Base-by-base conservation (phyloP, 2,797 vertebrate genomes). In the Sebastiscus albofasciatus region DNA sequence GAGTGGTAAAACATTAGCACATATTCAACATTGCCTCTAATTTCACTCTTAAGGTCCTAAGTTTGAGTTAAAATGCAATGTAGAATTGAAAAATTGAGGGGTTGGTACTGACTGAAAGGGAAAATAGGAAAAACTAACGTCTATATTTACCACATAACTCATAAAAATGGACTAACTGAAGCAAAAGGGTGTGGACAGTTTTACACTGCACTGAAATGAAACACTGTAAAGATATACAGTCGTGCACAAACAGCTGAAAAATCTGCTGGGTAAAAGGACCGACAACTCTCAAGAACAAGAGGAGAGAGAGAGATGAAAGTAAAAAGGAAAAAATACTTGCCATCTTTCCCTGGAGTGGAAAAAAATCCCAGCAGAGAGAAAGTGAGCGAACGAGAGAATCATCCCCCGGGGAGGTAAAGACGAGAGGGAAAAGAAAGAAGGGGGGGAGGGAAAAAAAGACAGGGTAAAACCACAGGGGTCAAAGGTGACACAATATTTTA, bases 401-500 rank as follows among this genome's bases (percentile, higher is more conserved):
- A 76, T 88, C 90, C 92, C 88, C 91, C 78, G 1, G 82, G 82
- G 90, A 93, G 93, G 90, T 84, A 77, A 92, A 91, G 91, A 94
- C 83, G 66, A 90, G 86, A 90, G 90, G 93, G 84, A 82, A 91
- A 87, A 90, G 83, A 92, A 84, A 79, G 93, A 92, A 84, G 77
- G 93, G 82, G 71, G 52, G 27, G 93, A 77, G 68, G 55, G n/a
- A 24, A 80, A 86, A 87, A 81, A 96, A 91, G 86, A 92, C 87
- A 94, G 94, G 93, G 94, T 97, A 96, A 97, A 99, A 97, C 96
- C 97, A 98, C 97, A 96, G 93, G 97, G 97, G 94, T 96, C 96
- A 98, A 90, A 94, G 88, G 91, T 93, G 81, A 96, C 96, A 87
- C 97, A 99, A 99, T 98, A 99, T 99, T 99, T 99, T 98, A 99